phyloP scores from a whole-genome alignment of 2,797 vertebrate species.

The Phataginus tetradactyla region DNA sequence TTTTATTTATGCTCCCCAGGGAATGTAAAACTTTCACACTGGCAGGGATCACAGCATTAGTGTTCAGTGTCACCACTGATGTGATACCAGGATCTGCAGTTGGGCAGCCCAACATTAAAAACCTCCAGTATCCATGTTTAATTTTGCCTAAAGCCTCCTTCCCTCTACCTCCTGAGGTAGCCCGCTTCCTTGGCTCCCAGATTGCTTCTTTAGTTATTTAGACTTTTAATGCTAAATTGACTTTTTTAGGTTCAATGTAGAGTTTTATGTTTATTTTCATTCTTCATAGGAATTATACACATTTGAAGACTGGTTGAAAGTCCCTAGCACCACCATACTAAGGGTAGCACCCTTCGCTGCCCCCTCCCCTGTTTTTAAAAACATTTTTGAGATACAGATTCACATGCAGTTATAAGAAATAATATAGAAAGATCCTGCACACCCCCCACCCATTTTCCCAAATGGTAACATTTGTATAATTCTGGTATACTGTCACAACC shows the following conservation, averaged over 20 bases:
- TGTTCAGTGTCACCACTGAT: neutral
- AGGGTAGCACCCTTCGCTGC: too few species aligned
- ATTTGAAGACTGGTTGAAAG: conserved; percentile 10
- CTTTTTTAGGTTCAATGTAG: neutral
- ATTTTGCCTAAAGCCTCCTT: neutral
- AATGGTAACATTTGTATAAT: neutral
- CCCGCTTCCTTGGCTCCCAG: neutral
- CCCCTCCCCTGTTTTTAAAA: neutral
- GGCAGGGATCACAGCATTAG: neutral
- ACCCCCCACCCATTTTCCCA: neutral
- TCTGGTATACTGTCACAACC: neutral
- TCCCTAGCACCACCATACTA: neutral
- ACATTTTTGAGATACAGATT: neutral
- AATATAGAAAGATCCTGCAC: neutral
- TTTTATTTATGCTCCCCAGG: neutral
- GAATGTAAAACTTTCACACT: neutral
- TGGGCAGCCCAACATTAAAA: neutral
- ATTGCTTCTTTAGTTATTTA: neutral
- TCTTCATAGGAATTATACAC: neutral
- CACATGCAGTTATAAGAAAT: neutral
- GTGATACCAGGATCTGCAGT: neutral
- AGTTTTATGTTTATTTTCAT: conserved; percentile 6
- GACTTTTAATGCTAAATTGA: neutral
- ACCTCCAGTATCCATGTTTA: neutral
- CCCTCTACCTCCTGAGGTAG: neutral